Percentiles rank a stretch among this genome's conserved stretches.
phyloP scores from a whole-genome alignment of 2,797 vertebrate genomes.

The Oreochromis mossambicus region DNA sequence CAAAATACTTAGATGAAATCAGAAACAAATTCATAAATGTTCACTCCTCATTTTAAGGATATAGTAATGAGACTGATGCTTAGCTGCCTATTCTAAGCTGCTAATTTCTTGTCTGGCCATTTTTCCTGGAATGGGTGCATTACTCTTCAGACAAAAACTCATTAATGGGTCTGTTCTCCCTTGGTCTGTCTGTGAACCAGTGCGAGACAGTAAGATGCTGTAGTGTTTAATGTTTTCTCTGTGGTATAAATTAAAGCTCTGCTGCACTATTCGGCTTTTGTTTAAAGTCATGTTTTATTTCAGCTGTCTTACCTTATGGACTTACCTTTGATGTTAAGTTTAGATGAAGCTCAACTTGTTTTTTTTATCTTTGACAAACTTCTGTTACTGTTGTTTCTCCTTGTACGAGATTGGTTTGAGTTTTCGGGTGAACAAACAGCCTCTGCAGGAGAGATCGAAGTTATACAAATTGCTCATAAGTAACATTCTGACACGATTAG shows the following conservation, averaged over 20 bases:
- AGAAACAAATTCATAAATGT: not conserved
- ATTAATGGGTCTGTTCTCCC: not conserved
- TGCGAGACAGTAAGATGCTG: not conserved
- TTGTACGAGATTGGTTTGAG: not conserved
- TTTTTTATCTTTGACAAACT: not conserved
- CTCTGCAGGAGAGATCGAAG: not conserved
- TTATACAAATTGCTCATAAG: constrained; percentile 8
- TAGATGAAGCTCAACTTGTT: not conserved
- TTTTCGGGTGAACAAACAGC: not conserved
- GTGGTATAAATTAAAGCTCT: not conserved
- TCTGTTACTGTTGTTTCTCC: not conserved
- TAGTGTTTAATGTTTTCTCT: not conserved
- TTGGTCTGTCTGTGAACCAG: not conserved
- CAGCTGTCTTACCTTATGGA: not conserved
- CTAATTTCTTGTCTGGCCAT: not conserved
- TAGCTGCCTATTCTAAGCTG: not conserved
- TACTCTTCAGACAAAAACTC: not conserved
- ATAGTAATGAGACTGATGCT: not conserved
- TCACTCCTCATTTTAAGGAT: not conserved
- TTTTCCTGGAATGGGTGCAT: not conserved
- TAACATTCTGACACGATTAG: constrained; percentile 10
- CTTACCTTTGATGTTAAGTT: not conserved
- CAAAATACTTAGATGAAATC: not conserved
- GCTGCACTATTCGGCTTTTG: not conserved
- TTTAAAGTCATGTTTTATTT: not conserved